A percentile compares a stretch with the other conserved stretches of the same genome.
phyloP scores from a whole-genome alignment of 2,888 invertebrate genomes.

The Laspeyria flexula region DNA sequence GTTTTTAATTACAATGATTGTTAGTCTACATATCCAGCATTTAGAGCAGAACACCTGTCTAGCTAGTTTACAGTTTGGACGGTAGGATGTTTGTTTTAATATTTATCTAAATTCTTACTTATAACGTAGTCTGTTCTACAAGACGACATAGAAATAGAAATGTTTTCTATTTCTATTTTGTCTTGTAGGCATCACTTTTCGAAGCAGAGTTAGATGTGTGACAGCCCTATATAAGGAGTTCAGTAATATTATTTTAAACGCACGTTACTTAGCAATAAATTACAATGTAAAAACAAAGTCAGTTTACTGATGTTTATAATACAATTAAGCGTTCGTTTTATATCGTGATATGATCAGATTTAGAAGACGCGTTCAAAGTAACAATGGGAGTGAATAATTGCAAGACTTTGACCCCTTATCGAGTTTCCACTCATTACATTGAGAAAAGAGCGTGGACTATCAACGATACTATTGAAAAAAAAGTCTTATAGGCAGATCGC shows the following conservation, averaged over 20 bases:
- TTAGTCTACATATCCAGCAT: too few species aligned
- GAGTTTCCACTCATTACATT: slow-evolving; percentile 11
- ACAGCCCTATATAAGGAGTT: slow-evolving; percentile 3
- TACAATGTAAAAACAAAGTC: slow-evolving; percentile 21
- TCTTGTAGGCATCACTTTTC: too few species aligned
- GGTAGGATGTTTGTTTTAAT: too few species aligned
- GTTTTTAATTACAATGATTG: too few species aligned
- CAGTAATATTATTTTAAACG: slow-evolving; percentile 39
- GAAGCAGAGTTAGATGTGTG: neutral
- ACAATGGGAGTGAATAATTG: slow-evolving; percentile 10
- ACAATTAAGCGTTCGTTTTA: slow-evolving; percentile 33
- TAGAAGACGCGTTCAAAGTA: slow-evolving; percentile 9
- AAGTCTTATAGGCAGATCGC: neutral
- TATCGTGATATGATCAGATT: slow-evolving; percentile 16
- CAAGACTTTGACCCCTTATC: slow-evolving; percentile 19
- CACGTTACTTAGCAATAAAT: slow-evolving; percentile 11
- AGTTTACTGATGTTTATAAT: slow-evolving; percentile 42
- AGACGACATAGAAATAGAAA: too few species aligned
- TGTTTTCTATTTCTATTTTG: too few species aligned
- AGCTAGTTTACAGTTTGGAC: too few species aligned
- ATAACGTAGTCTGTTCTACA: too few species aligned
- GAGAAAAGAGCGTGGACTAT: neutral
- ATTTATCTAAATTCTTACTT: too few species aligned
- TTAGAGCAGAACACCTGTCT: too few species aligned
- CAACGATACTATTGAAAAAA: neutral